Percentiles rank a stretch among this genome's conserved stretches.
phyloP scores from a whole-genome alignment of 37 sponge, comb jelly and placozoan genomes.

The Eunapius fragilis region DNA sequence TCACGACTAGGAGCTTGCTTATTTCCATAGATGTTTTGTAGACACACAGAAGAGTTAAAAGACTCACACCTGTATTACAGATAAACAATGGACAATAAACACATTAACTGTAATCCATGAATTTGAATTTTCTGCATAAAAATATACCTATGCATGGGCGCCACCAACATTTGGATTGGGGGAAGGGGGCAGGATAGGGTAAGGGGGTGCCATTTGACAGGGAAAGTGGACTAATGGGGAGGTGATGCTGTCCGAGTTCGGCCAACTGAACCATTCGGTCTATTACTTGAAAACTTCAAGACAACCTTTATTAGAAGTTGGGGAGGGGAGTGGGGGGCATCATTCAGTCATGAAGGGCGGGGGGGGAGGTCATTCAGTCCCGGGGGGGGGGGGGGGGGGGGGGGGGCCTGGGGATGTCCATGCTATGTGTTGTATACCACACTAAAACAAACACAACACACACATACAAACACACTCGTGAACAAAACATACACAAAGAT shows the following conservation, averaged over 20 bases:
- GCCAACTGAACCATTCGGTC: background rate
- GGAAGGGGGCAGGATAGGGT: background rate
- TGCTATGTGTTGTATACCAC: background rate
- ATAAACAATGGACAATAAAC: background rate
- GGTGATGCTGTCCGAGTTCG: background rate
- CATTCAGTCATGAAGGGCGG: background rate
- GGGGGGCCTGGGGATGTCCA: background rate
- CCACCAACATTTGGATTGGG: background rate
- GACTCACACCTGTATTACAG: constrained; percentile 50
- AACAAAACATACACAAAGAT: background rate
- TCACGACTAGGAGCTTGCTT: constrained; percentile 51
- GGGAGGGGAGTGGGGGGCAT: no score
- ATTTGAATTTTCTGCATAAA: no score
- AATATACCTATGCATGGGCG: background rate
- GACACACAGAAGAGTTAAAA: constrained; percentile 21
- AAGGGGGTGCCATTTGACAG: background rate
- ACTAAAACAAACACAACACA: background rate
- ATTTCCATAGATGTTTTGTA: constrained; percentile 41
- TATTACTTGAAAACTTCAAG: no score
- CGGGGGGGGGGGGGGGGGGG: background rate
- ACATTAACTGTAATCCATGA: background rate
- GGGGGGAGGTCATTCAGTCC: background rate
- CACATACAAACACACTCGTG: background rate
- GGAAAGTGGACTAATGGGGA: background rate
- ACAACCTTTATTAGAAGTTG: no score